Base-by-base conservation (phyloP, 1,140 invertebrate species). In the Steinernema khuongi region DNA sequence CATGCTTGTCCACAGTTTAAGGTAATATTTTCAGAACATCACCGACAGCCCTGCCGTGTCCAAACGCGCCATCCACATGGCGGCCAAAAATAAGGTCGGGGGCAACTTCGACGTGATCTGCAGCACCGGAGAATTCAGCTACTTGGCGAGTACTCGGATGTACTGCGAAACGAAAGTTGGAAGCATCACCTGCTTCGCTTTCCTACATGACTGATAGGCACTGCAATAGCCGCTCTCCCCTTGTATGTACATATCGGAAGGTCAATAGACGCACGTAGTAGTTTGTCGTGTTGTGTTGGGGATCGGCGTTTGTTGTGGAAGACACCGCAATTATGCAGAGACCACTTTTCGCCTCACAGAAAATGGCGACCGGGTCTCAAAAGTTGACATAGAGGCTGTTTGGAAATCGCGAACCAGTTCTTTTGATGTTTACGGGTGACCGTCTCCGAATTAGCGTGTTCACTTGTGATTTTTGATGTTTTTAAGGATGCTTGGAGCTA, bases 171-270 rank as follows among this genome's bases (percentile, higher is more conserved):
- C 50, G 14, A 60, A 60, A 22, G 50, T 60, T 22, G 50, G 50
- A 60, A 22, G 50, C 50, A 22, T 60, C 50, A 60, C 50, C 7
- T 60, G 50, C 22, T 60, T 60, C 22, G 50, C 50, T 14, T 60
- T 60, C 50, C 50, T 60, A 7, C 50, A 60, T 60, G 50, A 60
- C 22, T 60, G n/a, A n/a, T n/a, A 60, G 19, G 19, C 7, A 2
- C 22, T n/a, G 50, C 50, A 60, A 60, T 60, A n/a, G n/a, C 36
- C 36, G 36, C 7, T 41, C 7, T 7, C 14, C 14, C 26, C 26
- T 60, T 60, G 50, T 60, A 7, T 60, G 50, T 60, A 60, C 50
- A 60, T 60, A 60, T 60, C 50, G 19, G 50, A 26, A 60, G 50
- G 22, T 60, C 11, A 26, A 60, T 60, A 60, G 26, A 60, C 50